Conservation (phyloP, 2,113 vertebrate species). For the Pavo muticus region DNA sequence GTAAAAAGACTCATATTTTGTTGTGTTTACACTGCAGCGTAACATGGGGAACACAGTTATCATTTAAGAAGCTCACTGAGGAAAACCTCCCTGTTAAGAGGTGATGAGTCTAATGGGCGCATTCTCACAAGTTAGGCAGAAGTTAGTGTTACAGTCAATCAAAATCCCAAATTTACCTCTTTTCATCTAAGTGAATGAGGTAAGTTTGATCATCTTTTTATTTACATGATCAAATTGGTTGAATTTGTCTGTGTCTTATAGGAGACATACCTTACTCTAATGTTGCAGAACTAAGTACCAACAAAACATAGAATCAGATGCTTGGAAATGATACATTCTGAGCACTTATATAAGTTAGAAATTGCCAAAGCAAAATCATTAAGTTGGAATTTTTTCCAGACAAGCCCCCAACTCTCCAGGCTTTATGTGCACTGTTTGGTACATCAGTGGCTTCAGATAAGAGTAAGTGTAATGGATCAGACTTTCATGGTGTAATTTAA, state of each 20-base stretch:
- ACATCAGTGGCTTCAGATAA: neutral
- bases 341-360: neutral
- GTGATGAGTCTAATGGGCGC: neutral
- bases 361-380: neutral
- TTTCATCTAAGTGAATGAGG: neutral
- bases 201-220: neutral
- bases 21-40: neutral
- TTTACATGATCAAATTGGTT: neutral
- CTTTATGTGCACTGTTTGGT: neutral
- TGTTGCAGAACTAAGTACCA: slow-evolving; percentile 21
- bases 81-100: neutral
- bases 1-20: neutral
- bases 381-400: neutral
- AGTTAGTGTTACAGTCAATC: neutral
- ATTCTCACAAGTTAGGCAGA: neutral
- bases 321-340: neutral
- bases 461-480: neutral
- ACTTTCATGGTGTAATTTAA: neutral
- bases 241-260: neutral
- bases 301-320: neutral
- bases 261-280: neutral
- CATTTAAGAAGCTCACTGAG: neutral
- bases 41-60: neutral
- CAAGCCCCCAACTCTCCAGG: neutral
- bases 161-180: neutral